phyloP scores from a whole-genome alignment of 2,888 invertebrate genomes.

The Lamproptera curius region DNA sequence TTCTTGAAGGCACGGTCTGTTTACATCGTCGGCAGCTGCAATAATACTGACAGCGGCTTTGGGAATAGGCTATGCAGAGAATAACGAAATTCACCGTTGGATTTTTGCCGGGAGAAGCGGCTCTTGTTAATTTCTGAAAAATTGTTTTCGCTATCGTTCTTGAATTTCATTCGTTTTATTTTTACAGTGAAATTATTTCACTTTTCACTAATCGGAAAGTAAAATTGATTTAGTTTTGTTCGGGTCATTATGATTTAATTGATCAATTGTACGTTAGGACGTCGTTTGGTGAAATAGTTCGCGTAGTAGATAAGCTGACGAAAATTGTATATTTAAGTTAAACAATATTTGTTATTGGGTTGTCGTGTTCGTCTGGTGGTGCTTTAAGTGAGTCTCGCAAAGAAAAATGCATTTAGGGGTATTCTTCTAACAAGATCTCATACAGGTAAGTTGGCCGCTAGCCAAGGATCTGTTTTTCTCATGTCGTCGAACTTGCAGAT shows the following conservation, averaged over 20 bases:
- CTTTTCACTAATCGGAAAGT: no score
- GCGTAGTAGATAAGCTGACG: no score
- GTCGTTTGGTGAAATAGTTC: no score
- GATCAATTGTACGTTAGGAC: no score
- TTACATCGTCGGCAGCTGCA: slow-evolving; percentile 50
- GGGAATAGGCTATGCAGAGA: slow-evolving; percentile 15
- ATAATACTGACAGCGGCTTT: slow-evolving; percentile 49
- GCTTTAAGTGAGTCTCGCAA: background rate
- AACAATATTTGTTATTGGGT: no score
- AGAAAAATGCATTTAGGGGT: slow-evolving; percentile 1
- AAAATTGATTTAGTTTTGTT: no score
- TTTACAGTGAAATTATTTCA: no score
- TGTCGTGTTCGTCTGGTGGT: background rate
- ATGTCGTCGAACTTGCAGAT: slow-evolving; percentile 74
- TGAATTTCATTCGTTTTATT: no score
- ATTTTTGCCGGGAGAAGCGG: slow-evolving; percentile 1
- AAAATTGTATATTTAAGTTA: no score
- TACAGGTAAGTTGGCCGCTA: slow-evolving; percentile 70
- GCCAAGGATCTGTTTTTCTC: slow-evolving; percentile 76
- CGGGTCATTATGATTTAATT: no score
- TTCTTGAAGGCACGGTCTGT: slow-evolving; percentile 56
- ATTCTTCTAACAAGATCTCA: slow-evolving; percentile 18
- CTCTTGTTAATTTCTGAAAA: slow-evolving; percentile 6
- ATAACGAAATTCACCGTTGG: slow-evolving; percentile 4
- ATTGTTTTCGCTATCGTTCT: no score